These are phyloP conservation scores for Polyergus mexicanus DNA, from an alignment of 1,140 invertebrate genomes.

Conservation along the genomic window DNA sequence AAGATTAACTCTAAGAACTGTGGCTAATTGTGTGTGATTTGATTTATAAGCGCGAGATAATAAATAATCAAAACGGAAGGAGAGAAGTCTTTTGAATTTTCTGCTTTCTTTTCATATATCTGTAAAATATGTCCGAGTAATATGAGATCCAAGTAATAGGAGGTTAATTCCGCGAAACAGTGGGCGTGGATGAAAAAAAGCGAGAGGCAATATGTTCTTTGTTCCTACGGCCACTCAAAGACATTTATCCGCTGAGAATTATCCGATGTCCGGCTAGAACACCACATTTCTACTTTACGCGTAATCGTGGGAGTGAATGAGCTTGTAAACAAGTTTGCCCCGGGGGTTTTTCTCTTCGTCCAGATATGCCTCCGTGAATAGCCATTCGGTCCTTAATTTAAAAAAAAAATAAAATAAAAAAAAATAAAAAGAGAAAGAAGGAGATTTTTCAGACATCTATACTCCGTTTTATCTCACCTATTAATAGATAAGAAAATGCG, in stretches of 20 bases:
- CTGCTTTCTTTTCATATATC: neutral
- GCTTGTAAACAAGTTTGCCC: slow-evolving; percentile 57
- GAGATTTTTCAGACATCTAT: neutral
- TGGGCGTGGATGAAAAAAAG: slow-evolving; percentile 27
- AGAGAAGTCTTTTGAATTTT: neutral
- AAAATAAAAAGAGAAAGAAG: neutral
- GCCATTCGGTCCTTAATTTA: slow-evolving; percentile 4
- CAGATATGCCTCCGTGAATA: neutral
- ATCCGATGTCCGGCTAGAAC: slow-evolving; percentile 39
- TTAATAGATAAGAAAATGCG: slow-evolving; percentile 24
- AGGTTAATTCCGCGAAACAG: slow-evolving; percentile 22
- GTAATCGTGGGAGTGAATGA: slow-evolving; percentile 53
- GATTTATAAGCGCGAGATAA: neutral
- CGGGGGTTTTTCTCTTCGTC: slow-evolving; percentile 46
- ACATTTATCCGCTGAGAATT: slow-evolving; percentile 51
- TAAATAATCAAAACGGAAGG: neutral
- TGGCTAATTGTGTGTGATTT: neutral
- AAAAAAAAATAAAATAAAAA: too few relatives aligned
- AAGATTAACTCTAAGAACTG: neutral
- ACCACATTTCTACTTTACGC: slow-evolving; percentile 51
- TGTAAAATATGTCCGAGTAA: neutral
- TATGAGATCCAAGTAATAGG: slow-evolving; percentile 19
- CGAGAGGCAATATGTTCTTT: slow-evolving; percentile 44
- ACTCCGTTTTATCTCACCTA: neutral
- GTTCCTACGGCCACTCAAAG: slow-evolving; percentile 33